Conservation (phyloP, 2,888 invertebrate genomes). For the Eilema sororculum region DNA sequence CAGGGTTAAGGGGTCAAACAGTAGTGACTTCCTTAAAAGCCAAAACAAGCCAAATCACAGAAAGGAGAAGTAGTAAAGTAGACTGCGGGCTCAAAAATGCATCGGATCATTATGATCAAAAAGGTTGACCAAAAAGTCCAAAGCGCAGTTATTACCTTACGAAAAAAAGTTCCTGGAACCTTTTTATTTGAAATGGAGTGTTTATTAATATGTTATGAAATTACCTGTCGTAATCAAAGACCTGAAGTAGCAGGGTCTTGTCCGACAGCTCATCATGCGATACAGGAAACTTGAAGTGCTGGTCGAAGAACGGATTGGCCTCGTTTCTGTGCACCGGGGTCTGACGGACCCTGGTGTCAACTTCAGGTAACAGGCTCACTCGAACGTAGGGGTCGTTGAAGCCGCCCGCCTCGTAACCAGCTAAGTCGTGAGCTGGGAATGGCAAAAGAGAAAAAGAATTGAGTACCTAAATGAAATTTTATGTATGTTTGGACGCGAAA, state of each 20-base stretch:
- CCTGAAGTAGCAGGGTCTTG: slow-evolving; percentile 92
- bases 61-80: no score
- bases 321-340: slow-evolving; percentile 94
- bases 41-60: no score
- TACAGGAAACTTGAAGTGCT: slow-evolving; percentile 97
- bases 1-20: no score
- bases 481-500: no score
- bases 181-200: no score
- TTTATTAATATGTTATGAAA: not conserved
- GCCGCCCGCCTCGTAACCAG: slow-evolving; percentile 94
- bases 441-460: not conserved
- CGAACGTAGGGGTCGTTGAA: slow-evolving; percentile 97
- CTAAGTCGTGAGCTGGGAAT: slow-evolving; percentile 91
- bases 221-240: slow-evolving; percentile 87
- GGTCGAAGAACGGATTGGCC: slow-evolving; percentile 95
- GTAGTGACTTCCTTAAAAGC: no score
- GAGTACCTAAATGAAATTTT: not conserved
- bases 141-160: no score
- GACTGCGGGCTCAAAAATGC: no score
- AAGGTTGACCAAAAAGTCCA: no score
- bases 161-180: no score
- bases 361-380: slow-evolving; percentile 92
- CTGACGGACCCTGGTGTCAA: slow-evolving; percentile 94
- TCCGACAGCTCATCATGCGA: slow-evolving; percentile 95
- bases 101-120: no score